Percentiles rank a stretch among this genome's conserved stretches.
Evolutionary conservation across 2,888 invertebrate species (phyloP).

Genomic region (Trachelus troglodyta): DNA sequence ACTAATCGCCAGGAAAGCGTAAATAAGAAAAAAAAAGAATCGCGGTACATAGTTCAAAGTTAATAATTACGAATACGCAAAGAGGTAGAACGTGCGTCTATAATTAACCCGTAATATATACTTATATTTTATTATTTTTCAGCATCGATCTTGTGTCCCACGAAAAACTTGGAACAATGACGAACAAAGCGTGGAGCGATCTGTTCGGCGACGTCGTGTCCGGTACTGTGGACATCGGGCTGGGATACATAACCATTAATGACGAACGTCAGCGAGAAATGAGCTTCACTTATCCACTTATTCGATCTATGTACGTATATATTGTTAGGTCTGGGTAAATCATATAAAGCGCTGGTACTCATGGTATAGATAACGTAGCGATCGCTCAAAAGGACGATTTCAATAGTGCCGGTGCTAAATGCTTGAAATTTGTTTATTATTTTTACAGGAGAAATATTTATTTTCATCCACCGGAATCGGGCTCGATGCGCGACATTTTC

Average conservation of each 20-base stretch:
- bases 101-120: neutral
- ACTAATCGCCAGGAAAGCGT: neutral
- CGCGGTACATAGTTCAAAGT: neutral
- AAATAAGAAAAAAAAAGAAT: neutral
- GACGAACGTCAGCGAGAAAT: slow-evolving; percentile 69
- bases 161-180: slow-evolving; percentile 60
- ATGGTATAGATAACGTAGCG: no score
- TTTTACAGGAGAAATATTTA: slow-evolving; percentile 72
- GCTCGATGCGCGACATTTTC: slow-evolving; percentile 74
- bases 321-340: neutral
- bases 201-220: slow-evolving; percentile 72
- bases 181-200: slow-evolving; percentile 73
- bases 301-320: slow-evolving; percentile 70
- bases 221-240: slow-evolving; percentile 71
- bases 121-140: slow-evolving; percentile 12
- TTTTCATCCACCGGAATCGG: slow-evolving; percentile 73
- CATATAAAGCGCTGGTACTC: neutral
- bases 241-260: slow-evolving; percentile 72
- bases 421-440: slow-evolving; percentile 23
- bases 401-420: neutral
- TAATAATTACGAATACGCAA: neutral
- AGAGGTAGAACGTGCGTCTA: neutral
- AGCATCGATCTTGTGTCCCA: slow-evolving; percentile 54
- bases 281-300: slow-evolving; percentile 73
- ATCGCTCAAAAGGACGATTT: neutral